Percentiles rank a stretch among this genome's conserved stretches.
Evolutionary conservation across 2,888 invertebrate species (phyloP).

Genomic region (Timema cristinae): DNA sequence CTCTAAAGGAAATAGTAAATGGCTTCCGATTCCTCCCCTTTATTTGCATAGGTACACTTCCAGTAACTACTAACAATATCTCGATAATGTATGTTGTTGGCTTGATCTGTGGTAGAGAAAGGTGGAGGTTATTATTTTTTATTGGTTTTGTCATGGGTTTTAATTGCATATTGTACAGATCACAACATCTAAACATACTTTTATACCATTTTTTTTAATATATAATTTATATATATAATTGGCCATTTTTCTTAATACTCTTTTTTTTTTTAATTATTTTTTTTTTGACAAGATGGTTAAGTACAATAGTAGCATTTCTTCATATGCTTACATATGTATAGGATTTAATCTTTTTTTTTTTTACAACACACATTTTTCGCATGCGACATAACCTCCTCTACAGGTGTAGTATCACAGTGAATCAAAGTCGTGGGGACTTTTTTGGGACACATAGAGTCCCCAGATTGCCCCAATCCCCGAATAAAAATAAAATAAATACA

Average conservation of each 20-base stretch:
- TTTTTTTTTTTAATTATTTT: constrained; percentile 15
- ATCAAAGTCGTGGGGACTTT: constrained; percentile 27
- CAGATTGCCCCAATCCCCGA: constrained; percentile 29
- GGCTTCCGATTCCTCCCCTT: too few relatives aligned
- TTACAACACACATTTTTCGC: constrained; percentile 13
- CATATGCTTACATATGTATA: not conserved
- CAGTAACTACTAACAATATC: constrained; percentile 9
- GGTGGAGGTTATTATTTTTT: not conserved
- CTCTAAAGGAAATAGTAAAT: too few relatives aligned
- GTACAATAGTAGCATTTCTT: constrained; percentile 2
- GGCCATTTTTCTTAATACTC: too few relatives aligned
- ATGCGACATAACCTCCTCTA: constrained; percentile 25
- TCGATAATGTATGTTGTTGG: constrained; percentile 12
- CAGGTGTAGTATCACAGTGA: constrained; percentile 35
- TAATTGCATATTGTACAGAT: constrained; percentile 1
- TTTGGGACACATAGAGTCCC: constrained; percentile 20
- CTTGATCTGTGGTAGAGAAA: constrained; percentile 16
- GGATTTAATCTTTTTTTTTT: constrained; percentile 13
- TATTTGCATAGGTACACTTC: too few relatives aligned
- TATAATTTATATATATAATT: constrained; percentile 5
- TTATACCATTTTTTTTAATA: constrained; percentile 14
- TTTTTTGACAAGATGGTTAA: constrained; percentile 14
- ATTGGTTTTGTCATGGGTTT: too few relatives aligned
- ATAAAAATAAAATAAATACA: constrained; percentile 22
- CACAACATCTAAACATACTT: constrained; percentile 23